Evolutionary conservation across 2,888 invertebrate species (phyloP).

Genomic region (Anthophora plumipes): DNA sequence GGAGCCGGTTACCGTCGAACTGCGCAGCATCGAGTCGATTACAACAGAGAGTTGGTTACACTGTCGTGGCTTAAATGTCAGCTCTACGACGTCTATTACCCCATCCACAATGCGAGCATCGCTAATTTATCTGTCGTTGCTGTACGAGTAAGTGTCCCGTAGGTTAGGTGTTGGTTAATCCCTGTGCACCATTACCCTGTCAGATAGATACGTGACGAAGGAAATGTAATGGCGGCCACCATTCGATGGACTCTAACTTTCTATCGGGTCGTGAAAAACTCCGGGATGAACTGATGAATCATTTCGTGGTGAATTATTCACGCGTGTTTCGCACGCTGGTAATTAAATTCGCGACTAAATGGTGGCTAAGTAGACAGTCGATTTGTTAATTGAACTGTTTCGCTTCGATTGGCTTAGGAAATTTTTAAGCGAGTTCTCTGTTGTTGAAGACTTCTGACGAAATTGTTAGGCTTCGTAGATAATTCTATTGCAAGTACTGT

Average conservation of each 20-base stretch:
- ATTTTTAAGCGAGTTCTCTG: neutral
- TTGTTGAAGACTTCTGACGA: too few relatives aligned
- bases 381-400: constrained; percentile 6
- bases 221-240: constrained; percentile 61
- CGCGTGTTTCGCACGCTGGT: constrained; percentile 11
- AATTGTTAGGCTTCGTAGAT: neutral
- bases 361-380: constrained; percentile 3
- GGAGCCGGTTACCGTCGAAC: constrained; percentile 43
- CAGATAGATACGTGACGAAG: constrained; percentile 61
- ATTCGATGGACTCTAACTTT: constrained; percentile 63
- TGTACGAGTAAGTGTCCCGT: constrained; percentile 53
- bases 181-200: constrained; percentile 58
- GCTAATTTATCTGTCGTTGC: constrained; percentile 74
- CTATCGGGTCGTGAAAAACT: constrained; percentile 55
- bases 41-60: constrained; percentile 68
- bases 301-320: constrained; percentile 52
- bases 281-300: constrained; percentile 35
- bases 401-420: neutral
- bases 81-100: constrained; percentile 73
- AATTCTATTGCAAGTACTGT: neutral
- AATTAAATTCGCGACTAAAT: constrained; percentile 22
- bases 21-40: constrained; percentile 55
- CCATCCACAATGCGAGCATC: constrained; percentile 74
- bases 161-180: constrained; percentile 69
- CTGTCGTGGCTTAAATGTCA: constrained; percentile 73